Base-by-base conservation (phyloP, 2,797 vertebrate genomes). In the Erethizon dorsatum region DNA sequence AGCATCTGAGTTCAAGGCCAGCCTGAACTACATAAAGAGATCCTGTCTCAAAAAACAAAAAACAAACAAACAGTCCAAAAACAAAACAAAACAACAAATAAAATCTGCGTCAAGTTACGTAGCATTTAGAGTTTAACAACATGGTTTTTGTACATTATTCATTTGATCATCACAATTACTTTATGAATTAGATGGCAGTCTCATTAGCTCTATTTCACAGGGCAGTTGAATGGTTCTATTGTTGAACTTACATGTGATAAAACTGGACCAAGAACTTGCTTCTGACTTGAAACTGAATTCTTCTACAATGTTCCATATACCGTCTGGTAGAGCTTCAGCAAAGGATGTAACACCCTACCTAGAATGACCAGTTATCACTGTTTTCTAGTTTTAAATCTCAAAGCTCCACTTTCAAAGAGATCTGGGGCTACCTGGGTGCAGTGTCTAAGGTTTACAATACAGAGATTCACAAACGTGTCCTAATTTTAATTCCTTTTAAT, bases 401-500 rank as follows among this genome's bases (percentile, higher is more conserved):
- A 95, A 91, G 12, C 11, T 12, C 10, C 41, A 50, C 50, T 33
- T 69, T 91, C 26, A 61, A 12, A 13, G 54, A 93, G 28, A 63
- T 15, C 1, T 1, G 63, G 75, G 26, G 41, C 31, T 3, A 3
- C 69, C 45, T 57, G 63, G 67, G 37, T 3, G 1, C 18, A 24
- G 50, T 45, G 2, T 24, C 65, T 54, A 6, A n/a, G 26, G n/a
- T 24, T 7, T 24, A 1, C 0, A 13, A 28, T 50, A 52, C 45
- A 57, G 79, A 65, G 31, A 26, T 5, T 59, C 24, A 87, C 24
- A 9, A 47, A 90, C 75, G 26, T 14, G 1, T 83, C 84, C 67
- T 69, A 9, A 80, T 86, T 89, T 97, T 88, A 31, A 75, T 83
- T 96, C 13, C 37, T 82, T 84, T 87, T 65, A 85, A 54, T 20